These are phyloP conservation scores for Pyralis farinalis DNA, from an alignment of 2,888 invertebrate genomes.

Conservation along the genomic window DNA sequence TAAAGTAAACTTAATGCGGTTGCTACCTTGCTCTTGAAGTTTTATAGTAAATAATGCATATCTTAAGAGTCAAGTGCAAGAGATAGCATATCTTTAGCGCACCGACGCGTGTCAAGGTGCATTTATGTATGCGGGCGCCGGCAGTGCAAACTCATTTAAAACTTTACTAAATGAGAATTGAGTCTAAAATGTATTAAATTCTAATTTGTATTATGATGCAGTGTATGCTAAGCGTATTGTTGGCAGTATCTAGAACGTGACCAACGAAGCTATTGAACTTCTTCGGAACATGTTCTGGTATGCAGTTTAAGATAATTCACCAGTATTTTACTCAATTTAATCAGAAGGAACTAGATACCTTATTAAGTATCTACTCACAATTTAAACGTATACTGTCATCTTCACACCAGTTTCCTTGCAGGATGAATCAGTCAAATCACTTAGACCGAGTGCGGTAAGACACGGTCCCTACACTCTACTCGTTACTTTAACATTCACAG, in stretches of 20 bases:
- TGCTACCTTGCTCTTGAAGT: constrained; percentile 8
- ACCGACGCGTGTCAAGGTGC: constrained; percentile 56
- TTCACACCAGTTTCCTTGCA: too few relatives aligned
- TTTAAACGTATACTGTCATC: too few relatives aligned
- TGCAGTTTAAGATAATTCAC: too few relatives aligned
- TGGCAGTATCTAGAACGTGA: constrained; percentile 64
- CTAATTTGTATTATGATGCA: constrained; percentile 16
- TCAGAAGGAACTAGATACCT: too few relatives aligned
- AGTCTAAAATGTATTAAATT: constrained; percentile 21
- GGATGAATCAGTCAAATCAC: too few relatives aligned
- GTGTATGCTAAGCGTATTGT: constrained; percentile 45
- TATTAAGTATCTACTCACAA: too few relatives aligned
- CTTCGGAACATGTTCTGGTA: constrained; percentile 1
- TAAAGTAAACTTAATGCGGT: not conserved
- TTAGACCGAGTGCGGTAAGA: too few relatives aligned
- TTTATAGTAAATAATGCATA: constrained; percentile 20
- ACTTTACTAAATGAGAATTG: constrained; percentile 20
- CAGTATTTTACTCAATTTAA: too few relatives aligned
- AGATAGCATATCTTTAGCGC: constrained; percentile 60
- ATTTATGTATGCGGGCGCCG: constrained; percentile 52
- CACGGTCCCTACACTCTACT: too few relatives aligned
- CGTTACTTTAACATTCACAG: too few relatives aligned
- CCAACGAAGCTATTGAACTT: not conserved
- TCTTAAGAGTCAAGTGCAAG: constrained; percentile 61
- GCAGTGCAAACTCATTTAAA: not conserved